These are phyloP conservation scores for Catocala fraxini DNA, from an alignment of 2,888 invertebrate genomes.

Conservation along the genomic window DNA sequence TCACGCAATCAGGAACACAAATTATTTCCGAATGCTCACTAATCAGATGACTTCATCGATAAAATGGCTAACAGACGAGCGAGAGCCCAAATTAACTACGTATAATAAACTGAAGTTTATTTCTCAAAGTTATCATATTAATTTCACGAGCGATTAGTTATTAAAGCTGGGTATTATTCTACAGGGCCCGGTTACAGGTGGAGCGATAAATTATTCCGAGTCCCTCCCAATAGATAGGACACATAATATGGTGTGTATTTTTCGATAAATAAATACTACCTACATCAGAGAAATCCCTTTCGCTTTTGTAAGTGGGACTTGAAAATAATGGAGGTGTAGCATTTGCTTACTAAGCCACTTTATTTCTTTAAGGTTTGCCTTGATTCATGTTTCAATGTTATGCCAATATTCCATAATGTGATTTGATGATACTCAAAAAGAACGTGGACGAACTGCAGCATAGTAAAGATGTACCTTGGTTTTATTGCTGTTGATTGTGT, in stretches of 20 bases:
- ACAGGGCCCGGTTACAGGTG: slow-evolving; percentile 58
- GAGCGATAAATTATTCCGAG: slow-evolving; percentile 58
- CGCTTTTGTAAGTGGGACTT: slow-evolving; percentile 11
- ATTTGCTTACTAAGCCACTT: not conserved
- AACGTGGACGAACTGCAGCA: too few species aligned
- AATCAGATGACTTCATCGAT: slow-evolving; percentile 8
- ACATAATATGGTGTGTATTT: slow-evolving; percentile 50
- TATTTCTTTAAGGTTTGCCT: too few species aligned
- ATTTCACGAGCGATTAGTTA: slow-evolving; percentile 65
- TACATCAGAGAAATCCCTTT: slow-evolving; percentile 7
- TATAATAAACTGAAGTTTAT: slow-evolving; percentile 48
- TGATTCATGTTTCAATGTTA: too few species aligned
- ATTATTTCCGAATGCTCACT: not conserved
- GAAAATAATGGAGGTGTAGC: not conserved
- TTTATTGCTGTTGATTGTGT: too few species aligned
- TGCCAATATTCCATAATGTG: too few species aligned
- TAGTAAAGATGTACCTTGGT: too few species aligned
- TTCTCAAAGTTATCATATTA: slow-evolving; percentile 64
- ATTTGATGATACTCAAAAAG: too few species aligned
- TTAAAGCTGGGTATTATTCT: slow-evolving; percentile 56
- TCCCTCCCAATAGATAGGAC: slow-evolving; percentile 51
- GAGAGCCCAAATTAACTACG: slow-evolving; percentile 44
- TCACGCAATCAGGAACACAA: not conserved
- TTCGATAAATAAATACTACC: slow-evolving; percentile 15
- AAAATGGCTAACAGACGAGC: slow-evolving; percentile 19